Conservation (phyloP, 2,797 vertebrate species). For the Leptatherina wallacei region DNA sequence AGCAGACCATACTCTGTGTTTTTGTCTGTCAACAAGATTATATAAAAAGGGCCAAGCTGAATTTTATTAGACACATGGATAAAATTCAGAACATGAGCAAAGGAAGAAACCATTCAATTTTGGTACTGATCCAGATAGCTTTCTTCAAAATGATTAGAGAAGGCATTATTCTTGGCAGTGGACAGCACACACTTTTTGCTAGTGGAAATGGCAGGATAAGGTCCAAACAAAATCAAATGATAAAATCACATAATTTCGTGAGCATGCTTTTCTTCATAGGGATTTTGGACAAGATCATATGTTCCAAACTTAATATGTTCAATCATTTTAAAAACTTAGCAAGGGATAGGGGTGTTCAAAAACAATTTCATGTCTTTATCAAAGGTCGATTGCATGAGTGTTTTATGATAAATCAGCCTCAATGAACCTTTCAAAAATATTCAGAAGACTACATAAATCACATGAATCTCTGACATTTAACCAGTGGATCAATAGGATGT, state of each 20-base stretch:
- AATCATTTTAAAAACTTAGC: not conserved
- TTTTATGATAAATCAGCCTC: not conserved
- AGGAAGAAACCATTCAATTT: not conserved
- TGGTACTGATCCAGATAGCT: not conserved
- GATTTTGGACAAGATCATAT: not conserved
- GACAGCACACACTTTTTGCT: not conserved
- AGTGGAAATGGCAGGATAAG: not conserved
- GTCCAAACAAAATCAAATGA: not conserved
- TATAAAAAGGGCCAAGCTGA: not conserved
- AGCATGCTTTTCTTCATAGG: not conserved
- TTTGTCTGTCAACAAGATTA: not conserved
- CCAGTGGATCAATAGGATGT: not conserved
- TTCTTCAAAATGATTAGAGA: not conserved
- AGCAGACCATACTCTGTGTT: not conserved
- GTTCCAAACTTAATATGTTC: not conserved
- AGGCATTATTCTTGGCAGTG: not conserved
- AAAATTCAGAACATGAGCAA: not conserved
- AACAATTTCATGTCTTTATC: not conserved
- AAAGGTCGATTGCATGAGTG: not conserved
- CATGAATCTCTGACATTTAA: not conserved
- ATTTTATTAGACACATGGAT: not conserved
- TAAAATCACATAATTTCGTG: not conserved
- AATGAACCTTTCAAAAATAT: not conserved
- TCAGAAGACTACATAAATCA: constrained; percentile 1
- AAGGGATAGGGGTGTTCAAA: not conserved